Conservation (phyloP, 2,888 invertebrate genomes). For the Ryuthela nishihirai region DNA sequence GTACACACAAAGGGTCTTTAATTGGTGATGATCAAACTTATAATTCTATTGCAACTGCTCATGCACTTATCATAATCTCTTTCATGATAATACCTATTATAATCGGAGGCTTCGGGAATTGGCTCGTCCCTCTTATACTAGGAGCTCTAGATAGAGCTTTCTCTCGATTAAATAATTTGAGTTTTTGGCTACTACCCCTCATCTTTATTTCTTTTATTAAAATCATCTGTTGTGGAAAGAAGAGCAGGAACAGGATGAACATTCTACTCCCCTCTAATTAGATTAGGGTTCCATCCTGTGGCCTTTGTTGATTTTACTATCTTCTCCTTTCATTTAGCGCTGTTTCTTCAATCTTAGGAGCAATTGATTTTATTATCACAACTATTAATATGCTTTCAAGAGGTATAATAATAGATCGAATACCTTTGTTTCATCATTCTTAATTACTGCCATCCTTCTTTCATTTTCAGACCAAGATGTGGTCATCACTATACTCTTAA, state of each 20-base stretch:
- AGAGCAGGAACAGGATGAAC: slow-evolving; percentile 75
- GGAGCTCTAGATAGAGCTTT: slow-evolving; percentile 75
- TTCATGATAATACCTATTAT: slow-evolving; percentile 64
- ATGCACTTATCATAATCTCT: slow-evolving; percentile 79
- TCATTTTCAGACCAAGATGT: slow-evolving; percentile 72
- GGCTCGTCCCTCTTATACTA: slow-evolving; percentile 70
- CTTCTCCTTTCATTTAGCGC: slow-evolving; percentile 74
- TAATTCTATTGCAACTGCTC: slow-evolving; percentile 72
- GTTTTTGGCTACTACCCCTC: slow-evolving; percentile 71
- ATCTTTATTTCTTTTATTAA: slow-evolving; percentile 61
- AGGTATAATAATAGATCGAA: slow-evolving; percentile 59
- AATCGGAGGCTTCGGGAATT: slow-evolving; percentile 76
- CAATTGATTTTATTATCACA: slow-evolving; percentile 75
- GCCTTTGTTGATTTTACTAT: slow-evolving; percentile 69
- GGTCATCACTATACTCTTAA: slow-evolving; percentile 73
- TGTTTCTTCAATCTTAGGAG: slow-evolving; percentile 66
- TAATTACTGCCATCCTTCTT: slow-evolving; percentile 64
- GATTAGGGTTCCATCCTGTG: slow-evolving; percentile 62
- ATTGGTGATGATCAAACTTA: slow-evolving; percentile 72
- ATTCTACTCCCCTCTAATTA: slow-evolving; percentile 66
- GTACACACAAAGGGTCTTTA: too few species aligned
- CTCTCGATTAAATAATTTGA: slow-evolving; percentile 78
- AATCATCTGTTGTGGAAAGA: slow-evolving; percentile 62
- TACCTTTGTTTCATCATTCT: slow-evolving; percentile 70
- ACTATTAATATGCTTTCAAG: slow-evolving; percentile 66